These are phyloP conservation scores for Eilema sororculum DNA, from an alignment of 2,888 invertebrate genomes.

Conservation along the genomic window DNA sequence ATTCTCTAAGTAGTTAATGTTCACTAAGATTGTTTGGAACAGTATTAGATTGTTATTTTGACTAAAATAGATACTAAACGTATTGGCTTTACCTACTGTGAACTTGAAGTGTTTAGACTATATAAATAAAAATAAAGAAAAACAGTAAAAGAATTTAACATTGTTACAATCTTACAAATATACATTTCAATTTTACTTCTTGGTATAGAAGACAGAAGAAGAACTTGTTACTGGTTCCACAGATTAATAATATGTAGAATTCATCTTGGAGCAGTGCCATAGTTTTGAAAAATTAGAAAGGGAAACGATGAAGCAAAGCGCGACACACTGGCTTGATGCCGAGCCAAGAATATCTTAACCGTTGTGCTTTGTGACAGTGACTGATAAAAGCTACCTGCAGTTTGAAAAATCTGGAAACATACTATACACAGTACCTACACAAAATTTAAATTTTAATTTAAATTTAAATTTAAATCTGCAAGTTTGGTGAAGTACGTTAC, in stretches of 20 bases:
- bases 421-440: too few species aligned
- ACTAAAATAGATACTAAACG: too few species aligned
- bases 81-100: background rate
- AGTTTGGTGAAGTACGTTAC: too few species aligned
- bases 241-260: constrained; percentile 18
- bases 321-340: constrained; percentile 65
- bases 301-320: constrained; percentile 48
- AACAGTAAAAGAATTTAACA: too few species aligned
- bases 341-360: constrained; percentile 66
- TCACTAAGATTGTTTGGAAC: constrained; percentile 29
- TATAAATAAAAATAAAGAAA: too few species aligned
- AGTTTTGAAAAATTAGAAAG: constrained; percentile 80
- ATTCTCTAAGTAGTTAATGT: constrained; percentile 33
- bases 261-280: constrained; percentile 75
- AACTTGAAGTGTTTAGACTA: background rate
- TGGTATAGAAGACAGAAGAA: too few species aligned
- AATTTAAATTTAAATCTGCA: too few species aligned
- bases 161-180: too few species aligned
- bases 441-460: too few species aligned
- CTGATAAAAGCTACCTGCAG: constrained; percentile 49
- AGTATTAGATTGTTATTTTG: constrained; percentile 9
- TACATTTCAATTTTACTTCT: too few species aligned
- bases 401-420: constrained; percentile 28
- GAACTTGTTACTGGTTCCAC: too few species aligned
- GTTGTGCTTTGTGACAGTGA: constrained; percentile 60